Evolutionary conservation across 2,113 vertebrate species (phyloP).

Genomic region (Cyphomyrus discorhynchus): DNA sequence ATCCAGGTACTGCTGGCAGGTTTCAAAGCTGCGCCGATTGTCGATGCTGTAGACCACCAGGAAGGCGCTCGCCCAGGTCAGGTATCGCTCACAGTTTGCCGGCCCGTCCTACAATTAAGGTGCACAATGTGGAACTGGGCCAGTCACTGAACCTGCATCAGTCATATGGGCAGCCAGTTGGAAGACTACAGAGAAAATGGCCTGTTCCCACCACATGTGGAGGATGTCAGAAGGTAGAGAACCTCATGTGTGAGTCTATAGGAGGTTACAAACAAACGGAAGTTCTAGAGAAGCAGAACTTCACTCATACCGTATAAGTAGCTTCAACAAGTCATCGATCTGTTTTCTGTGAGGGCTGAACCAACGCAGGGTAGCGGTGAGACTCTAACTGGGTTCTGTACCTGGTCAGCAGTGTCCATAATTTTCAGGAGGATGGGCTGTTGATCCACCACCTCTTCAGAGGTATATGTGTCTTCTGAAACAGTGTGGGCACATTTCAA

Average conservation of each 20-base stretch:
- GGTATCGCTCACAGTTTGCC: slow-evolving; percentile 73
- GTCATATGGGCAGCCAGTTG: not conserved
- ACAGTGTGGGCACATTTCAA: slow-evolving; percentile 32
- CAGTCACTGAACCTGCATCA: not conserved
- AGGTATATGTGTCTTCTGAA: slow-evolving; percentile 83
- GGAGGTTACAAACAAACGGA: not conserved
- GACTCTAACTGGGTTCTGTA: slow-evolving; percentile 29
- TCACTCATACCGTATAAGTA: not conserved
- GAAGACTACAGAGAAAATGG: not conserved
- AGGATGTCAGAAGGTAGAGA: not conserved
- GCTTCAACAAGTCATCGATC: not conserved
- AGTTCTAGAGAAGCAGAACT: not conserved
- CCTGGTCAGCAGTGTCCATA: slow-evolving; percentile 87
- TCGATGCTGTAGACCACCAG: slow-evolving; percentile 81
- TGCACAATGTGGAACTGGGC: not conserved
- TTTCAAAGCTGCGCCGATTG: slow-evolving; percentile 68
- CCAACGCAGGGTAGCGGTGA: not conserved
- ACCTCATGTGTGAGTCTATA: too few relatives aligned
- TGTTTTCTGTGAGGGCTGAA: not conserved
- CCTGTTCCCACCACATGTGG: not conserved
- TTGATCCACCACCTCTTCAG: slow-evolving; percentile 79
- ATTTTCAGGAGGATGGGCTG: slow-evolving; percentile 74
- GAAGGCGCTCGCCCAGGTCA: slow-evolving; percentile 77
- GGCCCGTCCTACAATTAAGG: slow-evolving; percentile 65
- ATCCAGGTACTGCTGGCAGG: slow-evolving; percentile 71